Evolutionary conservation across 2,888 invertebrate genomes (phyloP), one percentile per base, ranked within the genome.

Genomic region (Fabriciana adippe): DNA sequence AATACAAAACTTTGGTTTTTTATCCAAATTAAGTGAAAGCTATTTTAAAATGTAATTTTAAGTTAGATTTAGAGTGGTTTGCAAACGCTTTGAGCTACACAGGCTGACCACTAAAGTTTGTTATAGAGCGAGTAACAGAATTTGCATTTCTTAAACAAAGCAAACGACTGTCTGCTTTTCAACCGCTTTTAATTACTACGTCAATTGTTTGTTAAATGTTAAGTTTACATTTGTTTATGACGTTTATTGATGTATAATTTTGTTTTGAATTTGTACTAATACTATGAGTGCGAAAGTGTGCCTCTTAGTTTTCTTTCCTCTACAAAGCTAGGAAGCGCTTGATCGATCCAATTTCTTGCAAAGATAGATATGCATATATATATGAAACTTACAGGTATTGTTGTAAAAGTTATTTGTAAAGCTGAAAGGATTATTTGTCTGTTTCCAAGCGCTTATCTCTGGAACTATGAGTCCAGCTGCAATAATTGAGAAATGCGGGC

Each of bases 141-240:
- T 67, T 64, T 64, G 55, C 64, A 55, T 69, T 69, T 69, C 63
- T 69, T 67, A 67, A 64, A 64, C 64, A 69, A 69, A 69, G 69
- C 63, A 57, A 69, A 66, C 66, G 50, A 60, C 50, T 47, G 66
- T 59, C 59, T 56, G 60, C 47, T 35, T 69, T 69, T 55, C 47
- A 53, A 26, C 59, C n/a, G 35, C 51, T 67, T 56, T 66, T 59
- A 59, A 54, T 41, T 48, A 60, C 59, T 31, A 26, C 14, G 54
- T 45, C 15, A 54, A 66, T 54, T 51, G 59, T 45, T 59, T 54
- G 47, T 47, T 15, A 26, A 66, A 54, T 54, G 21, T 26, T 45
- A 21, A 54, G 16, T 26, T 51, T 16, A 21, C 14, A 8, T 50
- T 59, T 13, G 6, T 59, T 59, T 35, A 55, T 35, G 13, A 55